Evolutionary conservation across 2,797 vertebrate species (phyloP), one percentile per base, ranked within the genome.

Genomic region (Hydrolagus colliei): DNA sequence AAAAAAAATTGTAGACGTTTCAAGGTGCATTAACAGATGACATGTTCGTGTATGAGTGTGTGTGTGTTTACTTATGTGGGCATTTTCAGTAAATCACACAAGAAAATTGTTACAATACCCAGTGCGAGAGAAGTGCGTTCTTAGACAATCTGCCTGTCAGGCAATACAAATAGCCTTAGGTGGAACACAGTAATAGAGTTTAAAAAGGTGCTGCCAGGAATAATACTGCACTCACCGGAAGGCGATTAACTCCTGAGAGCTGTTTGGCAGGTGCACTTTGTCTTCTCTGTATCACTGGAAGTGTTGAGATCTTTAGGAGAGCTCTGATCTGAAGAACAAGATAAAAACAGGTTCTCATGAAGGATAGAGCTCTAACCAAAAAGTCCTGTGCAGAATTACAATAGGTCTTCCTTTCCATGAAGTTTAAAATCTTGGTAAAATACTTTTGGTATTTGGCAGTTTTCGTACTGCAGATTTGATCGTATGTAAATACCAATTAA

Each of bases 81-180:
- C 41, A 52, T 52, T 52, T 6, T 52, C 8, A 27, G 65, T 10
- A 65, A 67, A 80, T 80, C 65, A 35, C 77, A 63, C 16, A 63
- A 80, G 22, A 63, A 68, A 84, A 71, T 71, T 35, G 63, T 82
- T 84, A 84, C 18, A 71, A 84, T 84, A 84, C 32, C 65, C 41
- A 41, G 62, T 18, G 9, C 32, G 12, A 41, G 32, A 35, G 14
- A 67, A 14, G 79, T 84, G 79, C 13, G 79, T 18, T 67, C 75
- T 61, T n/a, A 20, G 9, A 41, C 12, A 61, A 77, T 41, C 20
- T 8, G 41, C 27, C 62, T 84, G 63, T 63, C 32, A 84, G 27
- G 41, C 10, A 35, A 67, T 1, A 82, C 79, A 84, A 84, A 52
- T 84, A 82, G 8, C 8, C n/a, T 18, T 67, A 41, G 79, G 9